Conservation (phyloP, 2,888 invertebrate genomes). For the Phrixothrix hirtus region DNA sequence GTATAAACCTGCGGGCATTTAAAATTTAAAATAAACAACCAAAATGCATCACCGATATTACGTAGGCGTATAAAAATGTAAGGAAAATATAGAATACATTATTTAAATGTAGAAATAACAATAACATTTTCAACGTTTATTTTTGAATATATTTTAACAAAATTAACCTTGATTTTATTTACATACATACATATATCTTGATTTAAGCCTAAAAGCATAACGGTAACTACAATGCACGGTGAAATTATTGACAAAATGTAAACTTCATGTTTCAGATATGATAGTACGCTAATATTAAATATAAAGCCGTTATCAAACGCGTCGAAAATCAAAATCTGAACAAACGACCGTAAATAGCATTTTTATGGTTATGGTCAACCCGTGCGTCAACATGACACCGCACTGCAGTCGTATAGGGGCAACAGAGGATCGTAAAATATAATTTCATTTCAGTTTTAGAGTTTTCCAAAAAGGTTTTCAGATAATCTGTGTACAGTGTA, state of each 20-base stretch:
- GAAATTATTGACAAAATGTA: too few relatives aligned
- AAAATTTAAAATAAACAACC: not conserved
- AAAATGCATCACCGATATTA: not conserved
- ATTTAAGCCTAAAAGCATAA: too few relatives aligned
- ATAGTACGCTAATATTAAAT: constrained; percentile 17
- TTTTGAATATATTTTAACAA: too few relatives aligned
- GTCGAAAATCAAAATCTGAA: constrained; percentile 32
- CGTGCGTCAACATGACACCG: constrained; percentile 32
- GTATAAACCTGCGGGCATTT: not conserved
- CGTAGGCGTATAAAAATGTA: not conserved
- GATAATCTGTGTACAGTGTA: constrained; percentile 34
- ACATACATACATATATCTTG: too few relatives aligned
- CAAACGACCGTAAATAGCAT: constrained; percentile 34
- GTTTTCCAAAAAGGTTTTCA: constrained; percentile 38
- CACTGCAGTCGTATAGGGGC: constrained; percentile 27
- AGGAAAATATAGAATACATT: not conserved
- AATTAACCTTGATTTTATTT: too few relatives aligned
- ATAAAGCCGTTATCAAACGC: constrained; percentile 28
- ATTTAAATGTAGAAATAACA: not conserved
- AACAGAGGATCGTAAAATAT: constrained; percentile 36
- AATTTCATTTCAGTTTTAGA: constrained; percentile 41
- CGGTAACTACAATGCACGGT: too few relatives aligned
- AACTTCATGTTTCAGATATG: constrained; percentile 27
- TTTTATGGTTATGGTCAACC: constrained; percentile 38
- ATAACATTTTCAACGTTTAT: too few relatives aligned